A percentile compares a stretch with the other conserved stretches of the same genome.
Evolutionary conservation across 2,888 invertebrate genomes (phyloP).

Genomic region (Pinctada fucata): DNA sequence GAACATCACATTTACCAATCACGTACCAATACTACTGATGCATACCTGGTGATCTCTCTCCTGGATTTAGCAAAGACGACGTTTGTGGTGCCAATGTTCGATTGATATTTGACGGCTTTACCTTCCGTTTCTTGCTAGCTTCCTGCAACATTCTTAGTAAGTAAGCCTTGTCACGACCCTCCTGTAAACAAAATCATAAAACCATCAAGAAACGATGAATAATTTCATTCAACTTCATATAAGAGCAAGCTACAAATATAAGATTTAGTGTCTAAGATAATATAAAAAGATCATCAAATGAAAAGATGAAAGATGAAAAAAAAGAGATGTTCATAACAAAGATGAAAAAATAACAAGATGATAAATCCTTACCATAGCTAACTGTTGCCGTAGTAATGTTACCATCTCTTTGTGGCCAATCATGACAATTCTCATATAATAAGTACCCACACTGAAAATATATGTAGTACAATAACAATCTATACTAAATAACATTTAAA

Average conservation of each 20-base stretch:
- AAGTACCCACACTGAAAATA: slow-evolving; percentile 70
- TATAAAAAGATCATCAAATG: no score
- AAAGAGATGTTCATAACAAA: neutral
- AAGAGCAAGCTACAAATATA: no score
- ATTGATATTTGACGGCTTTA: slow-evolving; percentile 18
- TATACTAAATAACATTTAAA: neutral
- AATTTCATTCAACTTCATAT: no score
- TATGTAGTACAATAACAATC: slow-evolving; percentile 17
- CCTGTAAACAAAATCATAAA: slow-evolving; percentile 55
- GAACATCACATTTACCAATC: no score
- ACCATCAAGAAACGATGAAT: neutral
- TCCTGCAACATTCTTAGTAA: slow-evolving; percentile 68
- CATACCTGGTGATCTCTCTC: slow-evolving; percentile 23
- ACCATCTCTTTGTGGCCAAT: slow-evolving; percentile 73
- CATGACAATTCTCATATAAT: slow-evolving; percentile 72
- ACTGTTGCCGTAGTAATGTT: slow-evolving; percentile 69
- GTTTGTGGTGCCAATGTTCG: slow-evolving; percentile 40
- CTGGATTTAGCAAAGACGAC: slow-evolving; percentile 20
- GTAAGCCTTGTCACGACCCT: slow-evolving; percentile 75
- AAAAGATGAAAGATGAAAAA: no score
- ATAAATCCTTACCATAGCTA: slow-evolving; percentile 66
- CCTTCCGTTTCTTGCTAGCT: slow-evolving; percentile 56
- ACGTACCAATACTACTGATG: no score
- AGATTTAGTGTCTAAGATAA: no score
- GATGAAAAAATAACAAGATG: neutral